Base-by-base conservation (phyloP, 2,797 vertebrate genomes). In the Oreochromis mossambicus region DNA sequence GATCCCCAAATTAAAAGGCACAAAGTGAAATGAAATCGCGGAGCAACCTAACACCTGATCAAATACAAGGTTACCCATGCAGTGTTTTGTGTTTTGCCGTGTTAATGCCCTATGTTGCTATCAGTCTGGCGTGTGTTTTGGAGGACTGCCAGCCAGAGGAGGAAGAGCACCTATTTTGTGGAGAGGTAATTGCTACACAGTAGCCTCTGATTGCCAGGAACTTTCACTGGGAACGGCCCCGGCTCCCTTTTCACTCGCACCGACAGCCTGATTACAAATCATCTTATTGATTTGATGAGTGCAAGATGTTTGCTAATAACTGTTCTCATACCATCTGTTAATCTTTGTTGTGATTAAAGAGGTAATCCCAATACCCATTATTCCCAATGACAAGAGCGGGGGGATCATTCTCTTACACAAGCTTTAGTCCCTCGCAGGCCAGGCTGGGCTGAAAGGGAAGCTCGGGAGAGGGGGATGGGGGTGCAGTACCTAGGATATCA, bases 311-410 rank as follows among this genome's bases (percentile, higher is more conserved):
- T 96, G 96, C 96, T 97, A 97, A 96, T 97, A 97, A 96, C 96
- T 94, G 95, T 94, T 96, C 96, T 97, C 97, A 96, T 97, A 97
- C 97, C 97, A 97, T 98, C 97, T 97, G 98, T 94, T 96, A 95
- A 97, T 98, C 97, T 98, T 95, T 95, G 97, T 96, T 97, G 97
- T 97, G 98, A 98, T 98, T 98, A 98, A 97, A 97, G 97, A 97
- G 97, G 97, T 97, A 97, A 98, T 97, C 96, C 97, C 96, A 94
- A 88, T 92, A 88, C 79, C 97, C 97, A 97, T 98, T 97, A 97
- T 98, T 98, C 97, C 97, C 97, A 96, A 97, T 96, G 97, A 98
- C 97, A 97, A 94, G 97, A 95, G 96, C 95, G 92, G 96, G 97
- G 96, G 97, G 92, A 93, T 94, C 89, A 87, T 92, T 95, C 94